Evolutionary conservation across 2,797 vertebrate species (phyloP).

Genomic region (Caiman crocodilus): DNA sequence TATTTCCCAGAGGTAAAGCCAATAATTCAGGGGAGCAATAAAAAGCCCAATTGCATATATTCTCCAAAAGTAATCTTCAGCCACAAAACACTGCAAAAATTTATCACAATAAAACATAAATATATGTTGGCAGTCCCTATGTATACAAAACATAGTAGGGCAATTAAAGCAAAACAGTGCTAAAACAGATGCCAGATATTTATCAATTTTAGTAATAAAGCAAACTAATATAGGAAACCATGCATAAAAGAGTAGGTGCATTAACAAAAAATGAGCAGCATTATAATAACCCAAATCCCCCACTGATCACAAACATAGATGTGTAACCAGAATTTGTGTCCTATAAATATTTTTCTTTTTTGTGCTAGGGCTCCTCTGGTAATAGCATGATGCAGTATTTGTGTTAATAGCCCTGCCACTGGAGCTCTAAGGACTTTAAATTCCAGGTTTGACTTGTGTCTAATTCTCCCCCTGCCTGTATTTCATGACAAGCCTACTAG

Average conservation of each 20-base stretch:
- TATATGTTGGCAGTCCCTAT: background rate
- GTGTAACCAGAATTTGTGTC: background rate
- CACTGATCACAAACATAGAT: background rate
- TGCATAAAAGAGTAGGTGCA: background rate
- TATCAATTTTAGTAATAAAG: background rate
- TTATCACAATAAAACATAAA: background rate
- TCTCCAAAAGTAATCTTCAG: constrained; percentile 17
- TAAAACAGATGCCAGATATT: background rate
- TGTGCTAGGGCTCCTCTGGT: background rate
- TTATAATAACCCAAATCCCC: background rate
- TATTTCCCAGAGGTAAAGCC: constrained; percentile 5
- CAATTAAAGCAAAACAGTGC: background rate
- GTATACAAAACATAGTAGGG: background rate
- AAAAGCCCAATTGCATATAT: constrained; percentile 8
- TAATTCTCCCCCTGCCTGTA: background rate
- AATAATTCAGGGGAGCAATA: constrained; percentile 34
- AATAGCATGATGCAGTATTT: background rate
- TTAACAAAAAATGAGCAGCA: background rate
- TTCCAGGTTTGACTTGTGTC: background rate
- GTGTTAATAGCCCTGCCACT: background rate
- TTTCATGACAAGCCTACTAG: background rate
- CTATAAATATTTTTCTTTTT: background rate
- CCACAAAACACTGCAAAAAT: background rate
- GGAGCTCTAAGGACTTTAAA: background rate
- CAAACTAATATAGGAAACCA: background rate